Percentiles rank a stretch among this genome's conserved stretches.
phyloP scores from a whole-genome alignment of 2,113 vertebrate genomes.

The Nipponia nippon region DNA sequence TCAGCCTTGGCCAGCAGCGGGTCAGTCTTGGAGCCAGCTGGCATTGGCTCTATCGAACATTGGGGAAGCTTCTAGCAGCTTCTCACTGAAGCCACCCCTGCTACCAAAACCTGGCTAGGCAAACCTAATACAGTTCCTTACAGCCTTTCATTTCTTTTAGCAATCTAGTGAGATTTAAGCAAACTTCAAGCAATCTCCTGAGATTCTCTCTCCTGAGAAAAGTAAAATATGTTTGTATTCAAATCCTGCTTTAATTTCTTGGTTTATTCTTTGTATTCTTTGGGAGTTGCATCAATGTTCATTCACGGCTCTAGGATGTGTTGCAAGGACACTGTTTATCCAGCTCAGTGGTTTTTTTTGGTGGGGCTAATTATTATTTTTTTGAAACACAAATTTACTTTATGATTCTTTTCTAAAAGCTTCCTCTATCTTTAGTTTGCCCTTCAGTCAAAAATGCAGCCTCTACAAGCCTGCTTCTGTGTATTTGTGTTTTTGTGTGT shows the following conservation, averaged over 20 bases:
- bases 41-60: neutral
- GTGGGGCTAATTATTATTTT: accelerated
- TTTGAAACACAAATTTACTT: neutral
- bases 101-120: neutral
- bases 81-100: neutral
- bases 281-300: neutral
- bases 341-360: neutral
- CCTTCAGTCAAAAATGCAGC: neutral
- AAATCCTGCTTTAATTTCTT: neutral
- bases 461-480: neutral
- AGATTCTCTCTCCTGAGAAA: neutral
- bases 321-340: neutral
- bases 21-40: neutral
- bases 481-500: neutral
- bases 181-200: neutral
- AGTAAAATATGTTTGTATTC: neutral
- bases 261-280: neutral
- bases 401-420: neutral
- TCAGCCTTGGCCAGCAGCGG: neutral
- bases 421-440: neutral
- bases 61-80: neutral
- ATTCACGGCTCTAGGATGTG: neutral
- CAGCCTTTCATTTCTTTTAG: neutral
- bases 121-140: neutral
- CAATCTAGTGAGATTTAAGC: neutral